phyloP scores from a whole-genome alignment of 2,113 vertebrate species.

The Tretioscincus oriximinensis region DNA sequence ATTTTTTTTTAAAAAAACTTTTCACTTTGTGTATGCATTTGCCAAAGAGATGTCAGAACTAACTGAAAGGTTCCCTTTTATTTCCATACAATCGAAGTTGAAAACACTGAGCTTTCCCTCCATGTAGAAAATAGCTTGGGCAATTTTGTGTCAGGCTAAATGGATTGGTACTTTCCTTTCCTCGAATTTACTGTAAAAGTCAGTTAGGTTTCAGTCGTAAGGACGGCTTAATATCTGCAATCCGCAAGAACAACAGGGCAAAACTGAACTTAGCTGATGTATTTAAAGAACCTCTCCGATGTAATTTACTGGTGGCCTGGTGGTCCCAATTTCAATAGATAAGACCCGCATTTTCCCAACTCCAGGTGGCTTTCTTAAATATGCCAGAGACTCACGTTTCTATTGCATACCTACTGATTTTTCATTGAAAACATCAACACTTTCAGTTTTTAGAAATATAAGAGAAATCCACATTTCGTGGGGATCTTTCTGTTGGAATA shows the following conservation, averaged over 20 bases:
- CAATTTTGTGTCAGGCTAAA: constrained; percentile 34
- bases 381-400: background rate
- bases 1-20: constrained; percentile 2
- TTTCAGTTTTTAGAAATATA: background rate
- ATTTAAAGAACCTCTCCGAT: constrained; percentile 17
- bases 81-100: constrained; percentile 18
- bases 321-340: background rate
- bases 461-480: no score
- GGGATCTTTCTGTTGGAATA: no score
- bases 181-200: constrained; percentile 32
- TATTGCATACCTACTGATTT: background rate
- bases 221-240: background rate
- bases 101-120: constrained; percentile 29
- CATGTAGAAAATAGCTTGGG: constrained; percentile 27
- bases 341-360: no score
- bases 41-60: constrained; percentile 51
- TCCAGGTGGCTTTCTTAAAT: background rate
- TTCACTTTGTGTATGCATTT: constrained; percentile 44
- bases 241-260: constrained; percentile 16
- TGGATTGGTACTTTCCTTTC: constrained; percentile 28
- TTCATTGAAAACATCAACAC: background rate
- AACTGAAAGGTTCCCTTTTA: constrained; percentile 45
- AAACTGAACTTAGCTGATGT: constrained; percentile 17
- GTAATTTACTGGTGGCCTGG: background rate
- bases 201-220: constrained; percentile 46